Percentiles rank a stretch among this genome's conserved stretches.
phyloP scores from a whole-genome alignment of 2,888 invertebrate species.

The Halictus ligatus region DNA sequence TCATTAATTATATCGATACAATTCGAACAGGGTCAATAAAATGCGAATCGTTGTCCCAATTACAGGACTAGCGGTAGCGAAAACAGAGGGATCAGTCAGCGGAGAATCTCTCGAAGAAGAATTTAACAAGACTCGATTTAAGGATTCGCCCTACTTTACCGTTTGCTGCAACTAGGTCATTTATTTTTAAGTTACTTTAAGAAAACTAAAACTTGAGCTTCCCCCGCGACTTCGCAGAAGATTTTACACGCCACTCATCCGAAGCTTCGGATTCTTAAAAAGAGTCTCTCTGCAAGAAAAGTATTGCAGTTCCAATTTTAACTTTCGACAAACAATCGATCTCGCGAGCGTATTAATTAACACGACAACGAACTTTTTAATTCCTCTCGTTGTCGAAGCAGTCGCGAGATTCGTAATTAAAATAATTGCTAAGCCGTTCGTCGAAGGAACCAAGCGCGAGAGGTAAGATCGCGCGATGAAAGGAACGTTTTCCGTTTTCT shows the following conservation, averaged over 20 bases:
- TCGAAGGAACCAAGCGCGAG: neutral
- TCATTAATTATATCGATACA: neutral
- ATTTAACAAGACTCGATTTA: slow-evolving; percentile 51
- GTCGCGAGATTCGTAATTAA: slow-evolving; percentile 49
- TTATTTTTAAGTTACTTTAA: neutral
- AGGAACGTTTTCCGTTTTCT: neutral
- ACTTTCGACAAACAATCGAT: neutral
- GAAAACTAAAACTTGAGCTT: neutral
- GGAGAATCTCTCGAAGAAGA: neutral
- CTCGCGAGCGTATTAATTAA: neutral
- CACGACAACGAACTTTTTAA: neutral
- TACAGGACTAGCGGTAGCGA: slow-evolving; percentile 9
- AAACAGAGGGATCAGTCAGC: neutral
- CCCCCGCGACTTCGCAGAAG: neutral
- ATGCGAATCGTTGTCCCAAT: slow-evolving; percentile 47
- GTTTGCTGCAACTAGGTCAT: neutral
- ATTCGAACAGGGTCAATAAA: slow-evolving; percentile 49
- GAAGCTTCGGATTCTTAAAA: neutral
- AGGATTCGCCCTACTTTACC: slow-evolving; percentile 9
- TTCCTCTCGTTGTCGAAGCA: slow-evolving; percentile 18
- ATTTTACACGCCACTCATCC: neutral
- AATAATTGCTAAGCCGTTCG: slow-evolving; percentile 19
- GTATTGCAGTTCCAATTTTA: neutral
- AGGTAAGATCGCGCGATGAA: neutral
- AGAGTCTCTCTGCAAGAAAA: neutral